Evolutionary conservation across 2,113 vertebrate genomes (phyloP).

Genomic region (Sarotherodon lohbergeri): DNA sequence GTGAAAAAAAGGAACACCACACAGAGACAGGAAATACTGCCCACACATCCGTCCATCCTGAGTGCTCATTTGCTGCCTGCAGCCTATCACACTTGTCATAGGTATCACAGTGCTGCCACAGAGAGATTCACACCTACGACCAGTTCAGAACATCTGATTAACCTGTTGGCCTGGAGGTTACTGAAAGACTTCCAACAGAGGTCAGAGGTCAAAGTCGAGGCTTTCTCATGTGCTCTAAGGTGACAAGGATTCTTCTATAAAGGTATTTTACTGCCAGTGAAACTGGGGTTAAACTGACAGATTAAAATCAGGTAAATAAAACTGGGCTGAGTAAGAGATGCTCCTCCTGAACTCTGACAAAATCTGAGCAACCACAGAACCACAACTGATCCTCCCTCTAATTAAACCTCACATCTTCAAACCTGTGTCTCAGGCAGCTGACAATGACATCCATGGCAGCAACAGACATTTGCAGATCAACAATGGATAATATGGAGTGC

Average conservation of each 20-base stretch:
- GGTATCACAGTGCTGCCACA: not conserved
- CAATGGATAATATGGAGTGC: no score
- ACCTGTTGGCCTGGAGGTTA: not conserved
- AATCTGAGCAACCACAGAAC: not conserved
- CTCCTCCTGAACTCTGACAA: not conserved
- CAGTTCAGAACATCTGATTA: not conserved
- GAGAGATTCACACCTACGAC: not conserved
- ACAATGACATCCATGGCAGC: not conserved
- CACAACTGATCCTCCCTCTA: not conserved
- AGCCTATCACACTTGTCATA: not conserved
- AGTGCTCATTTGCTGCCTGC: not conserved
- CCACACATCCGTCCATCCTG: not conserved
- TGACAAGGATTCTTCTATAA: not conserved
- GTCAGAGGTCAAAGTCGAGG: no score
- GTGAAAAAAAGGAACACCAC: not conserved
- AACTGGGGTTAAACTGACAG: not conserved
- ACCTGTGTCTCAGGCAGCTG: not conserved
- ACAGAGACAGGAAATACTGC: not conserved
- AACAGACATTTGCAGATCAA: no score
- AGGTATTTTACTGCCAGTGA: not conserved
- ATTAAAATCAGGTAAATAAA: not conserved
- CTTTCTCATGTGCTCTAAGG: no score
- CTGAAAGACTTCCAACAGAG: not conserved
- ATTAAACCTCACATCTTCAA: not conserved
- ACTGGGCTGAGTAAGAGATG: not conserved